Conservation (phyloP, 1,140 invertebrate genomes). For the Ericerus pela region DNA sequence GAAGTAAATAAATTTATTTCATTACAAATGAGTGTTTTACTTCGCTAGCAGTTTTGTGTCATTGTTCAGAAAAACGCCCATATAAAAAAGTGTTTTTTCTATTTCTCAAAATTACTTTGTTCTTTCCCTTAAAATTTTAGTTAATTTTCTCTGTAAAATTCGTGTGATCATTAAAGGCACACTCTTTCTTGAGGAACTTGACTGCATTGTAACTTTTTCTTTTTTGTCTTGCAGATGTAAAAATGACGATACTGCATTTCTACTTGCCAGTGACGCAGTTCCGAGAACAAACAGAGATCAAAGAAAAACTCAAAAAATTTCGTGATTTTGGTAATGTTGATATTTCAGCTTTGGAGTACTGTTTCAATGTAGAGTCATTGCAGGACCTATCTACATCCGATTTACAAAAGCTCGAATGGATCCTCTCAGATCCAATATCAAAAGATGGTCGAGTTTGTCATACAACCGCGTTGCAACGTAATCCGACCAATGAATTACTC, state of each 20-base stretch:
- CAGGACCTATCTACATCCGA: constrained; percentile 32
- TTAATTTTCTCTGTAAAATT: too few species aligned
- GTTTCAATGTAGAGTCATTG: not conserved
- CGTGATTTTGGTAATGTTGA: not conserved
- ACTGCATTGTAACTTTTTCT: too few species aligned
- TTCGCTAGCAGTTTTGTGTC: too few species aligned
- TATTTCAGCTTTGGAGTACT: not conserved
- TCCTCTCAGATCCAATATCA: constrained; percentile 46
- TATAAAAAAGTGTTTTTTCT: too few species aligned
- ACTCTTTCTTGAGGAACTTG: too few species aligned
- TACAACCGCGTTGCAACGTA: constrained; percentile 31
- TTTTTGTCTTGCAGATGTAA: not conserved
- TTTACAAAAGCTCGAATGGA: constrained; percentile 48
- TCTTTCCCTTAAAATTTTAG: too few species aligned
- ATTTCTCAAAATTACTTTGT: too few species aligned
- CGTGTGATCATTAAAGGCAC: too few species aligned
- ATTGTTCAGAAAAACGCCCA: too few species aligned
- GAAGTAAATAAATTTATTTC: too few species aligned
- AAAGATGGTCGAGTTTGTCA: constrained; percentile 32
- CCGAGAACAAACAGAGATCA: too few species aligned
- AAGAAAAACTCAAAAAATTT: not conserved
- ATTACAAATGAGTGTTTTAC: too few species aligned
- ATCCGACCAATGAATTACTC: constrained; percentile 33
- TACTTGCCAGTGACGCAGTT: not conserved
- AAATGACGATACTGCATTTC: not conserved